Evolutionary conservation across 2,888 invertebrate species (phyloP).

Genomic region (Vannuccia rotundouncinata): DNA sequence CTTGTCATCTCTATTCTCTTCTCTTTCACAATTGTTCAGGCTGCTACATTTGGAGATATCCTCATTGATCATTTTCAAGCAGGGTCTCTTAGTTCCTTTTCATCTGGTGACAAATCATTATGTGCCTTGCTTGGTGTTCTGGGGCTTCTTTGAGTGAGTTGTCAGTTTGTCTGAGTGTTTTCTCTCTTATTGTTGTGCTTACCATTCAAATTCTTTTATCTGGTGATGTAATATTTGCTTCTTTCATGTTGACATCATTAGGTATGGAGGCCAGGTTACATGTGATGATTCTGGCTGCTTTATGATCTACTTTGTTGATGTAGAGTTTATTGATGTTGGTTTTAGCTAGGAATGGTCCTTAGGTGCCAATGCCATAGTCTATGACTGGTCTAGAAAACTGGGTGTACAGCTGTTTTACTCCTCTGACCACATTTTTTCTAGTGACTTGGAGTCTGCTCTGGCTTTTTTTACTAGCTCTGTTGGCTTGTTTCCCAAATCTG

Average conservation of each 20-base stretch:
- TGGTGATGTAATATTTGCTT: background rate
- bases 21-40: too few relatives aligned
- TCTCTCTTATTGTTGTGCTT: background rate
- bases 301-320: background rate
- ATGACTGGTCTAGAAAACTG: background rate
- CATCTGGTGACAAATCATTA: too few relatives aligned
- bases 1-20: too few relatives aligned
- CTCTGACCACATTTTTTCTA: background rate
- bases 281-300: background rate
- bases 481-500: background rate
- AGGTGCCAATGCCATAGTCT: background rate
- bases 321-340: background rate
- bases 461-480: background rate
- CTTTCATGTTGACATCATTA: background rate
- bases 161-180: background rate
- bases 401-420: background rate
- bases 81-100: too few relatives aligned
- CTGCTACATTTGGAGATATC: too few relatives aligned
- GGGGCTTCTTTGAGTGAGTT: background rate
- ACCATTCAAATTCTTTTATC: background rate
- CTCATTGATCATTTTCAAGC: too few relatives aligned
- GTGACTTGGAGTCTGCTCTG: background rate
- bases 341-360: background rate
- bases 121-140: background rate
- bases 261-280: background rate